These are phyloP conservation scores for Acrossocheilus fasciatus DNA, from an alignment of 2,797 vertebrate genomes.

Conservation along the genomic window DNA sequence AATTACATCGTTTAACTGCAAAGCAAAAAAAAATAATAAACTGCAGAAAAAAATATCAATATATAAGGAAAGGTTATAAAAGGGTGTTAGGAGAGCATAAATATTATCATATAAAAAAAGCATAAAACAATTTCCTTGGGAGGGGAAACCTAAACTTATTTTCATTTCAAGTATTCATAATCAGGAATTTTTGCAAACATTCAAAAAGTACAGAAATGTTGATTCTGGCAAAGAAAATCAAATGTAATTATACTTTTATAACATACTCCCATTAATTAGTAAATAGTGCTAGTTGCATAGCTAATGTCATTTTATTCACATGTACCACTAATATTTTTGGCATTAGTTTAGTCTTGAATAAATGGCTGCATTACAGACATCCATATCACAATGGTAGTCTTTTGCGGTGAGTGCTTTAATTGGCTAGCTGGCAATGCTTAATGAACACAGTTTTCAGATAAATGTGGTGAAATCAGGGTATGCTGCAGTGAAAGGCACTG, in stretches of 20 bases:
- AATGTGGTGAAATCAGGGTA: constrained; percentile 25
- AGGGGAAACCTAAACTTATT: neutral
- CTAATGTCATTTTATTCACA: neutral
- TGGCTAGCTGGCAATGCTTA: constrained; percentile 2
- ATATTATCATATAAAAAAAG: neutral
- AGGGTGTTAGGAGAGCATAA: neutral
- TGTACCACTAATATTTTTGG: constrained; percentile 10
- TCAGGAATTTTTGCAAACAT: neutral
- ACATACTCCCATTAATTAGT: neutral
- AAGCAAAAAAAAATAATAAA: neutral
- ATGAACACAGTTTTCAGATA: constrained; percentile 7
- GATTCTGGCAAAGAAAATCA: neutral
- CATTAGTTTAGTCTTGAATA: neutral
- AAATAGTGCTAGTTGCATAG: constrained; percentile 7
- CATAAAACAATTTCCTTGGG: neutral
- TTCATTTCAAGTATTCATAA: neutral
- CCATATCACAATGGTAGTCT: neutral
- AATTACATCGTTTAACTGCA: neutral
- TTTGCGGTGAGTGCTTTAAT: neutral
- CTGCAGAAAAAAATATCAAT: neutral
- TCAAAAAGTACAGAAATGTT: neutral
- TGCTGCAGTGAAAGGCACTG: constrained; percentile 48
- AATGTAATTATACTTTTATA: neutral
- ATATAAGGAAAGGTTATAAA: neutral
- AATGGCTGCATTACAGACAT: constrained; percentile 1